These are phyloP conservation scores for Clanis bilineata DNA, from an alignment of 2,888 invertebrate species.

Conservation along the genomic window DNA sequence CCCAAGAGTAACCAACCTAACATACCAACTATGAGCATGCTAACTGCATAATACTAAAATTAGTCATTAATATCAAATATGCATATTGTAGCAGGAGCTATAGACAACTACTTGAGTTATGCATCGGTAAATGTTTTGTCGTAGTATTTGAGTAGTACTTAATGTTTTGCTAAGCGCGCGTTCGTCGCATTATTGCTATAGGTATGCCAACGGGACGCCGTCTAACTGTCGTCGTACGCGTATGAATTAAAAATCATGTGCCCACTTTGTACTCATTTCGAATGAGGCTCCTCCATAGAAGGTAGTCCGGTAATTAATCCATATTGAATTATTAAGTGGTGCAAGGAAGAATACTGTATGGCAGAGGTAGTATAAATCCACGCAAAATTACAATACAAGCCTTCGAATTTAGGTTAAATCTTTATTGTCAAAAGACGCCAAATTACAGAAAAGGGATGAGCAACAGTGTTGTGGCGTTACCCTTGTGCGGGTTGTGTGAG, in stretches of 20 bases:
- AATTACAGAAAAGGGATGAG: no score
- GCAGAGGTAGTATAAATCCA: no score
- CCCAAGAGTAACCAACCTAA: no score
- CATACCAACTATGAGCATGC: conserved; percentile 72
- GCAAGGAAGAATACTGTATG: neutral
- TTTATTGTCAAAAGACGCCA: no score
- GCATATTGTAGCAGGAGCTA: conserved; percentile 52
- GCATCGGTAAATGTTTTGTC: conserved; percentile 53
- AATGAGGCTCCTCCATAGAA: neutral
- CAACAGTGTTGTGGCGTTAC: no score
- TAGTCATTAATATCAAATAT: conserved; percentile 59
- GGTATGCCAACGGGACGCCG: neutral
- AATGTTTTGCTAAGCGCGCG: neutral
- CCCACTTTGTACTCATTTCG: neutral
- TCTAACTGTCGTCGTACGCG: conserved; percentile 12
- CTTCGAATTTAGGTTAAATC: no score
- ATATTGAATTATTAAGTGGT: neutral
- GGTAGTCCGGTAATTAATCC: neutral
- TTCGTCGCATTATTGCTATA: neutral
- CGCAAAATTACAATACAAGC: no score
- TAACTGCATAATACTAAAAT: conserved; percentile 66
- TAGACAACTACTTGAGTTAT: conserved; percentile 54
- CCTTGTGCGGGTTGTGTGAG: no score
- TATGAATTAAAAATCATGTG: conserved; percentile 9
- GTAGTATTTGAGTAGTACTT: conserved; percentile 25